Evolutionary conservation across 1,140 invertebrate species (phyloP).

Genomic region (Atta colombica): DNA sequence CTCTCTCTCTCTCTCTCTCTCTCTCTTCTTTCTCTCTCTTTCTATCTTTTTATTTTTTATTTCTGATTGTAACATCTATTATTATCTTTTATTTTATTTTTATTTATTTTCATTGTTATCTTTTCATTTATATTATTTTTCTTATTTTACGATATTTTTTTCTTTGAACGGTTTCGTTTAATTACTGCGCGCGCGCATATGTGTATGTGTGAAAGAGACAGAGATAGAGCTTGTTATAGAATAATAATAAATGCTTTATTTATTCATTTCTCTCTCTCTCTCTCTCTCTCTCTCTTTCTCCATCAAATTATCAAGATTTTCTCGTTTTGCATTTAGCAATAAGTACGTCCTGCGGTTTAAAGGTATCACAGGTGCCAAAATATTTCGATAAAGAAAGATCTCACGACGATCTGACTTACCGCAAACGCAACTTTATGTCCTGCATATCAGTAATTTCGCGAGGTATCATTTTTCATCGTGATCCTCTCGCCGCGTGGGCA

Average conservation of each 20-base stretch:
- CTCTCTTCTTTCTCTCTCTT: too few species aligned
- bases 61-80: too few species aligned
- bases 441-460: slow-evolving; percentile 15
- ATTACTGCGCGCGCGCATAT: too few species aligned
- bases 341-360: not conserved
- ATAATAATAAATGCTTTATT: too few species aligned
- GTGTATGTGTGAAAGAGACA: too few species aligned
- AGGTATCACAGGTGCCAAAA: not conserved
- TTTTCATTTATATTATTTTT: too few species aligned
- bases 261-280: not conserved
- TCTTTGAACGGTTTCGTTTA: too few species aligned
- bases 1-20: too few species aligned
- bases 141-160: too few species aligned
- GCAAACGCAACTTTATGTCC: not conserved
- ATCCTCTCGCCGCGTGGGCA: not conserved
- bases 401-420: not conserved
- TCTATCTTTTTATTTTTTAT: not conserved
- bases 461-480: slow-evolving; percentile 49
- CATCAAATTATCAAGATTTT: not conserved
- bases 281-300: not conserved
- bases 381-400: slow-evolving; percentile 23
- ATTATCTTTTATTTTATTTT: too few species aligned
- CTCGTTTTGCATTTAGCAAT: not conserved
- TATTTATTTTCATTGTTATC: too few species aligned
- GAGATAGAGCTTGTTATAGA: too few species aligned